Evolutionary conservation across 2,888 invertebrate species (phyloP), one percentile per base, ranked within the genome.

Genomic region (Scaptomyza parva): DNA sequence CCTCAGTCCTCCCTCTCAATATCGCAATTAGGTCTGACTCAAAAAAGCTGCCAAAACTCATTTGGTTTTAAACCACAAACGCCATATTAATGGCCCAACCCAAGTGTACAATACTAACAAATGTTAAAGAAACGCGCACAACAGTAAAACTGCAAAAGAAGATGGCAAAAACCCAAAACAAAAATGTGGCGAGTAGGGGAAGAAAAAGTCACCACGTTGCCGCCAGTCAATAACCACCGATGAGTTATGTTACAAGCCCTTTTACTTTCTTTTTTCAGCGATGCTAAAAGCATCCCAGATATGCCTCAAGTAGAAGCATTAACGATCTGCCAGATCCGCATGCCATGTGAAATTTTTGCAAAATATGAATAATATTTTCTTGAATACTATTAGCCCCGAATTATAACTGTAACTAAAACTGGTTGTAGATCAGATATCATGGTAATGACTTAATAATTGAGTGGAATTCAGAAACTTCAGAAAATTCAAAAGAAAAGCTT

Each of bases 401-500:
- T n/a, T n/a, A n/a, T n/a, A n/a, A n/a, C n/a, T n/a, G 71, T 68
- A 68, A 50, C 60, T 39, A 14, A 57, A 52, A 48, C 45, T 50
- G 58, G 26, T 35, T 44, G 24, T 47, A 53, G 39, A 41, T 54
- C 57, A 52, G 24, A 51, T 53, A 52, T 58, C 41, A 52, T 22
- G 35, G 57, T 86, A 82, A 82, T 83, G 84, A 66, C 77, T 83
- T 83, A 77, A 77, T 82, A 83, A 86, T 86, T 83, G 81, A 58
- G 60, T 52, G 61, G 63, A 24, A 41, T 26, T 26, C 14, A 18
- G 62, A 33, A 5, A 43, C 4, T n/a, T n/a, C n/a, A n/a, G n/a
- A n/a, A n/a, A n/a, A n/a, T n/a, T n/a, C n/a, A n/a, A n/a, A n/a
- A n/a, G n/a, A 3, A 30, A 30, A 30, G 28, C 3, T 30, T 11